Percentiles rank a stretch among this genome's conserved stretches.
Evolutionary conservation across 2,888 invertebrate species (phyloP).

Genomic region (Syrista parreyssii): DNA sequence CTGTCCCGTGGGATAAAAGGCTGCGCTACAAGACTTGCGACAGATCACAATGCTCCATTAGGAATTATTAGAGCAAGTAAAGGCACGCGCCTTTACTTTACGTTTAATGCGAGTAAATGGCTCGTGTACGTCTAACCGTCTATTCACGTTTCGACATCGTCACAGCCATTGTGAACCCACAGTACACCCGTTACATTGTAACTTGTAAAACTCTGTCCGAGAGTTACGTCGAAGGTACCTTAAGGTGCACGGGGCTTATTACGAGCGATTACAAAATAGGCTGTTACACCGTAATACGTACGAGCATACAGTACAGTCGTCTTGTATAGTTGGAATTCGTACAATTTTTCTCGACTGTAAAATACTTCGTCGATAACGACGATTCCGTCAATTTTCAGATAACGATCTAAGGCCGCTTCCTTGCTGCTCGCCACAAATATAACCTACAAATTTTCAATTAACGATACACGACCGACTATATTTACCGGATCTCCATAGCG

Average conservation of each 20-base stretch:
- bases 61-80: constrained; percentile 44
- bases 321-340: background rate
- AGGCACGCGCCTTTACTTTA: constrained; percentile 20
- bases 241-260: background rate
- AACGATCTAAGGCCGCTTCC: background rate
- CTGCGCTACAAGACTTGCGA: constrained; percentile 16
- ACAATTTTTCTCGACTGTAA: background rate
- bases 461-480: constrained; percentile 24
- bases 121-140: background rate
- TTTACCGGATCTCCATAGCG: constrained; percentile 38
- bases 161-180: constrained; percentile 16
- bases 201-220: constrained; percentile 12
- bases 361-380: background rate
- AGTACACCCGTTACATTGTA: constrained; percentile 13
- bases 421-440: background rate
- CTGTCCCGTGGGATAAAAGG: background rate
- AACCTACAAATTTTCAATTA: background rate
- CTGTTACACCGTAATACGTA: background rate
- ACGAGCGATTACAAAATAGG: background rate
- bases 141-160: constrained; percentile 30
- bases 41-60: constrained; percentile 38
- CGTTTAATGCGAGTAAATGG: background rate
- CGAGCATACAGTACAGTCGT: background rate
- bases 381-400: background rate
- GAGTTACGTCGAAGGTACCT: background rate